phyloP scores from a whole-genome alignment of 2,888 invertebrate genomes.

The Melieria omissa region DNA sequence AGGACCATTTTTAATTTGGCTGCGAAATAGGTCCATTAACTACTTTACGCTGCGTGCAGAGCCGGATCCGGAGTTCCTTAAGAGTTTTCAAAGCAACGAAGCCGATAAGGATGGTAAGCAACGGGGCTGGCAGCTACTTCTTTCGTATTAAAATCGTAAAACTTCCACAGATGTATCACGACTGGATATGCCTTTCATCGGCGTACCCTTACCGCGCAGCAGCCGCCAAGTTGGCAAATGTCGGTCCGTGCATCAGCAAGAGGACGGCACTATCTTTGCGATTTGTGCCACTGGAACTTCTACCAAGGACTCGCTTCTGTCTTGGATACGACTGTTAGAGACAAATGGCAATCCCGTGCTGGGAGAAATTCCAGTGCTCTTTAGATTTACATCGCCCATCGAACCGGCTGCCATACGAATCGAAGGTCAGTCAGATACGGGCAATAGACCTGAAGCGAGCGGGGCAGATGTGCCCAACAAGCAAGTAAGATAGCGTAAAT shows the following conservation, averaged over 20 bases:
- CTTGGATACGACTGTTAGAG: conserved; percentile 88
- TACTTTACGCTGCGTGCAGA: conserved; percentile 87
- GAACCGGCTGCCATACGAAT: conserved; percentile 54
- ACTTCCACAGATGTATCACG: conserved; percentile 75
- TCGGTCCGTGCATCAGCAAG: conserved; percentile 88
- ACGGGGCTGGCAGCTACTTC: too few species aligned
- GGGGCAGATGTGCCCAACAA: conserved; percentile 4
- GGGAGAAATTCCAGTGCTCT: conserved; percentile 82
- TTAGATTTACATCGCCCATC: conserved; percentile 76
- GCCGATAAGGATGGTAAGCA: conserved; percentile 77
- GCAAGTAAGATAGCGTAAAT: conserved; percentile 39
- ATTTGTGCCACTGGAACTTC: conserved; percentile 93
- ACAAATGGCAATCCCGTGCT: conserved; percentile 79
- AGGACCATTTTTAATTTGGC: conserved; percentile 85
- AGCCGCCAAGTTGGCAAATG: conserved; percentile 66
- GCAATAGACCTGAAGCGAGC: neutral
- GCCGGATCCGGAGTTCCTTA: conserved; percentile 69
- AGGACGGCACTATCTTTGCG: conserved; percentile 88
- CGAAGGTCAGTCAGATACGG: conserved; percentile 44
- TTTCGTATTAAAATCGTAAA: neutral
- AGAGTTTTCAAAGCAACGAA: conserved; percentile 66
- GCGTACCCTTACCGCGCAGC: conserved; percentile 65
- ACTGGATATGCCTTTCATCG: conserved; percentile 72
- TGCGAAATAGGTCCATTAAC: conserved; percentile 78
- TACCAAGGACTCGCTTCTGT: conserved; percentile 89